A percentile compares a stretch with the other conserved stretches of the same genome.
Conservation (phyloP, 2,113 vertebrate species). For the Narcine bancroftii region DNA sequence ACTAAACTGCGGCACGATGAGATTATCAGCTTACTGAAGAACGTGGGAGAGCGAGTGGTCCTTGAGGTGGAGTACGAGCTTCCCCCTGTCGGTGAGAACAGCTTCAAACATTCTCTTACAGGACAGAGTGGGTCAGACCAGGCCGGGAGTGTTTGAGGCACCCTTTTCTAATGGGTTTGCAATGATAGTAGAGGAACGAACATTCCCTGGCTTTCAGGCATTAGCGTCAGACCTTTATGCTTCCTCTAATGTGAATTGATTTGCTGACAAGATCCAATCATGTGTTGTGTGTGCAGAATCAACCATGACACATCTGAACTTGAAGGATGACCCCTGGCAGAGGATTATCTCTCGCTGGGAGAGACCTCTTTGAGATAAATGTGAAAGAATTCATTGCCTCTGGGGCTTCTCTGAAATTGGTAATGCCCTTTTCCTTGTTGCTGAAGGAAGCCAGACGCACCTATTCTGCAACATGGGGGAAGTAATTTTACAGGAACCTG, state of each 20-base stretch:
- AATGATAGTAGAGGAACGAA: not conserved
- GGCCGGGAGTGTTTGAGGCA: not conserved
- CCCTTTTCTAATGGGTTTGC: rapidly evolving
- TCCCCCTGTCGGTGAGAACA: slow-evolving; percentile 73
- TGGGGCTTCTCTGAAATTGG: not conserved
- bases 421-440: not conserved
- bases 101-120: rapidly evolving
- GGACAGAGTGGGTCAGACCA: not conserved
- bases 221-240: not conserved
- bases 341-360: not conserved
- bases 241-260: not conserved
- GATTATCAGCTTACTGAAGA: slow-evolving; percentile 92
- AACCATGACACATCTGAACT: not conserved
- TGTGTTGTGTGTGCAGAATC: not conserved
- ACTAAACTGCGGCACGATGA: slow-evolving; percentile 87
- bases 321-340: not conserved
- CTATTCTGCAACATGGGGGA: not conserved
- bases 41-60: slow-evolving; percentile 88
- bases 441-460: not conserved
- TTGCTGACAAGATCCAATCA: not conserved
- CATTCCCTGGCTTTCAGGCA: not conserved
- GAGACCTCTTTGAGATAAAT: not conserved
- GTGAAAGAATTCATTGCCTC: not conserved
- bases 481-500: no score
- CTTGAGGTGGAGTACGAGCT: slow-evolving; percentile 95